A percentile compares a stretch with the other conserved stretches of the same genome.
Conservation (phyloP, 2,888 invertebrate genomes). For the Cerceris ruficornis region DNA sequence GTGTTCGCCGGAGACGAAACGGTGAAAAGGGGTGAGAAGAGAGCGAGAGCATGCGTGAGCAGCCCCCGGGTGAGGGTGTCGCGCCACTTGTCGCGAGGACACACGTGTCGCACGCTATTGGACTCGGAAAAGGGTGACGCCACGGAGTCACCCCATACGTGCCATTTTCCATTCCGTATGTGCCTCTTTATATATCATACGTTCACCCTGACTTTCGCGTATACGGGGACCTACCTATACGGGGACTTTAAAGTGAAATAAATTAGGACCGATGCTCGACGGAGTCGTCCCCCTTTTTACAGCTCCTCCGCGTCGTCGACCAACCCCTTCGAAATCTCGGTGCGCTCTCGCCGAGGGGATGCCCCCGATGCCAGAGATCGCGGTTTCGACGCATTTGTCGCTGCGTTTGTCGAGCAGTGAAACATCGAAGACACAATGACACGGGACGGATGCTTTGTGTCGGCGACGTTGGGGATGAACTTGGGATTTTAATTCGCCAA, state of each 20-base stretch:
- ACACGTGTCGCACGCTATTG: constrained; percentile 78
- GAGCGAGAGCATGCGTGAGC: constrained; percentile 47
- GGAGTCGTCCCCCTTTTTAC: constrained; percentile 18
- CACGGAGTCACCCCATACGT: constrained; percentile 53
- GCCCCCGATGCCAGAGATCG: constrained; percentile 41
- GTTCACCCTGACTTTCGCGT: constrained; percentile 54
- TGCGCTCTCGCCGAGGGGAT: constrained; percentile 23
- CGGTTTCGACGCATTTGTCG: constrained; percentile 66
- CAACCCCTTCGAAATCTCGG: constrained; percentile 35
- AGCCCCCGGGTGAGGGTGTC: constrained; percentile 65
- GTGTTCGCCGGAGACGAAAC: constrained; percentile 7
- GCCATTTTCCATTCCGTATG: constrained; percentile 55
- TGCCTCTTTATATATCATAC: constrained; percentile 28
- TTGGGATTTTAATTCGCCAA: constrained; percentile 46
- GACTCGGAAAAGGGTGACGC: constrained; percentile 69
- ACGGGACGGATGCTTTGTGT: constrained; percentile 28
- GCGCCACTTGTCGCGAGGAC: constrained; percentile 77
- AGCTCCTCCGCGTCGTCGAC: not conserved
- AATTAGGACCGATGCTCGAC: constrained; percentile 68
- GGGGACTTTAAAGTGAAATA: constrained; percentile 79
- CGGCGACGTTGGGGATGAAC: constrained; percentile 18
- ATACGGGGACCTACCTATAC: constrained; percentile 49
- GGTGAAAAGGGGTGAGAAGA: constrained; percentile 40
- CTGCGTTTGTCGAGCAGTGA: constrained; percentile 57
- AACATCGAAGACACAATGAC: constrained; percentile 49